phyloP scores from a whole-genome alignment of 2,888 invertebrate genomes.

The Drosophila affinis region DNA sequence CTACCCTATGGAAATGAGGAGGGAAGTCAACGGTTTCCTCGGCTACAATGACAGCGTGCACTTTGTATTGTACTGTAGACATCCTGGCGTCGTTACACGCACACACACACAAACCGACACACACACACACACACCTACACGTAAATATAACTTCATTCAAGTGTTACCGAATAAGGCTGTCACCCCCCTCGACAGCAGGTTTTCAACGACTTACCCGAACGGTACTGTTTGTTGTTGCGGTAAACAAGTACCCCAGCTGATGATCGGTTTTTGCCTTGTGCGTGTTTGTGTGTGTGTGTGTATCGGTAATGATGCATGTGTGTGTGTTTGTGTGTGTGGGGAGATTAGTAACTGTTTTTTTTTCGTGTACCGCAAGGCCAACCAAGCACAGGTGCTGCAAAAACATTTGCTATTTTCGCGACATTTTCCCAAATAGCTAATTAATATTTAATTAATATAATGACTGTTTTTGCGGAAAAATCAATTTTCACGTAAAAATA shows the following conservation, averaged over 20 bases:
- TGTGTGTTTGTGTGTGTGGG: neutral
- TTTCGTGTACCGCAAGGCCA: neutral
- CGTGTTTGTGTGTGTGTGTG: slow-evolving; percentile 1
- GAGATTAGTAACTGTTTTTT: neutral
- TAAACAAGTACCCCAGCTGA: slow-evolving; percentile 44
- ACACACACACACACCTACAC: slow-evolving; percentile 21
- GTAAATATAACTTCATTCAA: slow-evolving; percentile 54
- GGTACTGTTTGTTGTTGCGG: slow-evolving; percentile 46
- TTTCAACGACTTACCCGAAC: neutral
- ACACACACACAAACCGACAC: slow-evolving; percentile 24
- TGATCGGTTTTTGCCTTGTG: slow-evolving; percentile 9
- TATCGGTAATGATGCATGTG: neutral
- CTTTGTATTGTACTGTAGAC: slow-evolving; percentile 67
- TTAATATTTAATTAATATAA: neutral
- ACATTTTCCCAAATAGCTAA: neutral
- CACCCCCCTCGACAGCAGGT: slow-evolving; percentile 17
- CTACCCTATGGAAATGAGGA: neutral
- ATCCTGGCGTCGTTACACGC: slow-evolving; percentile 67
- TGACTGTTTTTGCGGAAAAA: slow-evolving; percentile 20
- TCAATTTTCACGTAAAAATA: slow-evolving; percentile 11
- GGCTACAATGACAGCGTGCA: slow-evolving; percentile 67
- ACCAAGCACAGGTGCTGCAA: neutral
- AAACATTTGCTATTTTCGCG: neutral
- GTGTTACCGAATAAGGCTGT: slow-evolving; percentile 65
- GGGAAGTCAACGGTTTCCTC: slow-evolving; percentile 63